Conservation (phyloP, 2,888 invertebrate genomes). For the Parascotia fuliginaria region DNA sequence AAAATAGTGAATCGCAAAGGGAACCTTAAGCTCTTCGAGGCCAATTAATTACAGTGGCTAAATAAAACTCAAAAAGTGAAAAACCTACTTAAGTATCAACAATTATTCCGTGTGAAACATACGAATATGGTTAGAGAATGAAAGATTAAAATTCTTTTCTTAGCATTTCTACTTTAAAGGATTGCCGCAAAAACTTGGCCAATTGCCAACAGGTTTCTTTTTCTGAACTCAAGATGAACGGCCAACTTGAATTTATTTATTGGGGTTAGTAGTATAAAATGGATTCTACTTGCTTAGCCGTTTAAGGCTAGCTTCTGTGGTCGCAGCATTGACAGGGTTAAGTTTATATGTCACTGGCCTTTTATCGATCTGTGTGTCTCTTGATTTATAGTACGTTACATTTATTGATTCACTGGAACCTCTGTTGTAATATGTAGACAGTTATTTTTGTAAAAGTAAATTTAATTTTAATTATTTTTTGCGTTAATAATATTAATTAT, state of each 20-base stretch:
- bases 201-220: constrained; percentile 67
- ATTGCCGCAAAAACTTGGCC: constrained; percentile 64
- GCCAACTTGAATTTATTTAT: constrained; percentile 66
- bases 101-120: constrained; percentile 35
- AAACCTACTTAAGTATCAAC: constrained; percentile 3
- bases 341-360: constrained; percentile 48
- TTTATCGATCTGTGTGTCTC: constrained; percentile 34
- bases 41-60: too few relatives aligned
- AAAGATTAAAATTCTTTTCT: constrained; percentile 68
- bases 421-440: constrained; percentile 31
- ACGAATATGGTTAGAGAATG: constrained; percentile 43
- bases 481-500: background rate
- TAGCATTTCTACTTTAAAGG: constrained; percentile 57
- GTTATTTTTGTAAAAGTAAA: constrained; percentile 16
- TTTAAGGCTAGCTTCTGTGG: constrained; percentile 21
- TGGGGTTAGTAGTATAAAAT: constrained; percentile 60
- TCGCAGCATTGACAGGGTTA: constrained; percentile 40
- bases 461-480: constrained; percentile 5
- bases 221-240: constrained; percentile 60
- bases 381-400: constrained; percentile 25
- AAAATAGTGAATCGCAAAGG: too few relatives aligned
- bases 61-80: constrained; percentile 17
- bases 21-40: too few relatives aligned
- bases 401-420: constrained; percentile 29
- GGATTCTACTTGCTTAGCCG: constrained; percentile 40